These are phyloP conservation scores for Bacillus rossius DNA, from an alignment of 1,140 invertebrate genomes.

Conservation along the genomic window DNA sequence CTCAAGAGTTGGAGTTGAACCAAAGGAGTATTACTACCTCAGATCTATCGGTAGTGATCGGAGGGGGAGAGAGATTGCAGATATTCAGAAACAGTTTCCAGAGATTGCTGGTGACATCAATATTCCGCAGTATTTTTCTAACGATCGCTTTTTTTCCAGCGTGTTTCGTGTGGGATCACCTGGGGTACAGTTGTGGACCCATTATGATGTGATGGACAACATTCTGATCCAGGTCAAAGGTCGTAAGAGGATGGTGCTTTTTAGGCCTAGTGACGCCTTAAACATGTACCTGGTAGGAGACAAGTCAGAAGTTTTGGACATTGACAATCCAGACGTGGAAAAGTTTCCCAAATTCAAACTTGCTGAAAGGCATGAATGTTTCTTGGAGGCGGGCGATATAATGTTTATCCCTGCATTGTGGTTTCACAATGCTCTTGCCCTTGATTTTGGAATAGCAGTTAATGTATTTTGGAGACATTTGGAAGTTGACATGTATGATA, in stretches of 20 bases:
- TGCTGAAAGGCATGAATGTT: conserved; percentile 40
- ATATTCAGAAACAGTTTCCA: conserved; percentile 47
- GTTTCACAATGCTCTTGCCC: conserved; percentile 53
- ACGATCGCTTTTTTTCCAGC: conserved; percentile 49
- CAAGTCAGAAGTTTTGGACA: conserved; percentile 52
- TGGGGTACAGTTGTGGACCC: conserved; percentile 52
- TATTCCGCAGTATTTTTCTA: conserved; percentile 44
- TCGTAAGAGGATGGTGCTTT: conserved; percentile 48
- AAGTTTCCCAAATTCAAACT: conserved; percentile 47
- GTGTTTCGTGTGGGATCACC: conserved; percentile 51
- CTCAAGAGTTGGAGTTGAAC: conserved; percentile 26
- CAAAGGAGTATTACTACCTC: conserved; percentile 50
- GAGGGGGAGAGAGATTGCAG: conserved; percentile 48
- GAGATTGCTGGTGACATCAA: conserved; percentile 44
- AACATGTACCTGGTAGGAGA: conserved; percentile 53
- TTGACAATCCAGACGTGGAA: conserved; percentile 46
- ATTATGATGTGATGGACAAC: conserved; percentile 61
- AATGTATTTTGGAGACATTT: conserved; percentile 58
- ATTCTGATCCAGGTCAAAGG: conserved; percentile 51
- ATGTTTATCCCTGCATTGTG: conserved; percentile 58
- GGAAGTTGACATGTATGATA: conserved; percentile 44
- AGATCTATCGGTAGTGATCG: conserved; percentile 48
- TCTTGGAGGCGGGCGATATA: conserved; percentile 50
- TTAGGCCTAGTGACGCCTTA: conserved; percentile 46
- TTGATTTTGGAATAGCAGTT: conserved; percentile 49